These are phyloP conservation scores for Istiophorus platypterus DNA, from an alignment of 2,113 vertebrate genomes.

Conservation along the genomic window DNA sequence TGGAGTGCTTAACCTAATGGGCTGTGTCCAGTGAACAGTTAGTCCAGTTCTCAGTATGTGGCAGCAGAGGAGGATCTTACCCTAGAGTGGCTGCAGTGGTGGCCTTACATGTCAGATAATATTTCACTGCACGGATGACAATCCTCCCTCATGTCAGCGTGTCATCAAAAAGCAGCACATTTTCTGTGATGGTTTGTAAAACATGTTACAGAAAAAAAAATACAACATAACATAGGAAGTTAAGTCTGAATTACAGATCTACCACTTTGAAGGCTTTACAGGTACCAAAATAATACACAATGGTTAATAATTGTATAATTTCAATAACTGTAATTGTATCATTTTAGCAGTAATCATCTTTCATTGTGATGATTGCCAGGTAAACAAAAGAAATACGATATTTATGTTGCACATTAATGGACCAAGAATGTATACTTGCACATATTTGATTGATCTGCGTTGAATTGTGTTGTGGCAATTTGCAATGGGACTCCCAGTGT, in stretches of 20 bases:
- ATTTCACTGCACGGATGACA: background rate
- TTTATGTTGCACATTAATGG: too few species aligned
- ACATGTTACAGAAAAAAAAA: background rate
- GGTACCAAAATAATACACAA: too few species aligned
- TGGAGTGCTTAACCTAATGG: constrained; percentile 19
- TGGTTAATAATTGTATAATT: too few species aligned
- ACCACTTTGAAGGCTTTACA: background rate
- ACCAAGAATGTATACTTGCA: too few species aligned
- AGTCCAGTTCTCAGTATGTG: background rate
- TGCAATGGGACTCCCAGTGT: too few species aligned
- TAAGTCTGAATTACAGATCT: background rate
- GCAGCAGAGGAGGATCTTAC: background rate
- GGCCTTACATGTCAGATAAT: background rate
- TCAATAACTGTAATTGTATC: too few species aligned
- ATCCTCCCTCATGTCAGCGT: background rate
- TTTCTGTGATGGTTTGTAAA: too few species aligned
- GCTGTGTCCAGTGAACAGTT: too few species aligned
- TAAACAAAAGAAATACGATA: too few species aligned
- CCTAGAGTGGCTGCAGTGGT: background rate
- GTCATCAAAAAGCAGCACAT: background rate
- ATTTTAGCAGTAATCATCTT: too few species aligned
- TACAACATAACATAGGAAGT: background rate
- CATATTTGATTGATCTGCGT: too few species aligned
- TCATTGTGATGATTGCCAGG: background rate
- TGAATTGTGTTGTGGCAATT: too few species aligned